Evolutionary conservation across 2,113 vertebrate genomes (phyloP), one percentile per base, ranked within the genome.

Genomic region (Callithrix jacchus): DNA sequence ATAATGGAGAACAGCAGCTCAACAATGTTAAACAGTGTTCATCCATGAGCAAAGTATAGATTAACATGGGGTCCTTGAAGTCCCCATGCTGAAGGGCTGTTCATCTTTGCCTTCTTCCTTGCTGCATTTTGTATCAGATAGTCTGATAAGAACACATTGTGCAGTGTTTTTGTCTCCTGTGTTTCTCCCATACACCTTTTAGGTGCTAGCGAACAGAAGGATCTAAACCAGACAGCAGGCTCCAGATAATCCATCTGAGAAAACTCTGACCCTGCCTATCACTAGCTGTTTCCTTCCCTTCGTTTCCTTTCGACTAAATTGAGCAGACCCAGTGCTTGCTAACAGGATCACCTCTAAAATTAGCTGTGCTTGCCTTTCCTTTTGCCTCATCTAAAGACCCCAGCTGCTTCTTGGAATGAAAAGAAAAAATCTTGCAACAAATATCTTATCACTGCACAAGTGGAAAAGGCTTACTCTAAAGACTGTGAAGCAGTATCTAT

Each of bases 271-370:
- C 17, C 49, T 88, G 23, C 47, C 80, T 30, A 7, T 66, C 79
- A 54, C 86, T 66, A 47, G 42, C 54, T 35, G 54, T 71, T 91
- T 95, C 27, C 87, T 66, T 73, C 37, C 27, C 79, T 86, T 80
- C 54, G 47, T 79, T 94, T 91, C 93, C 91, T 97, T 42, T 54
- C 3, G 47, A 66, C 80, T 70, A 54, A 83, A 58, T 70, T 47
- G 81, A 83, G 58, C 56, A 82, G 73, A 64, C 82, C 64, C 76
- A 56, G 35, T 49, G 37, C 86, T 47, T 89, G 61, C 54, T 40
- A 14, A 25, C 47, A 88, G 70, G 27, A 71, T 74, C 64, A 25
- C 71, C 79, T 88, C 64, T 74, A 76, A 92, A 88, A 35, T 81
- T 32, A 42, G 23, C 56, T 61, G 25, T 81, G 27, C 14, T 58